Conservation (phyloP, 2,113 vertebrate genomes). For the Tamias sibiricus region DNA sequence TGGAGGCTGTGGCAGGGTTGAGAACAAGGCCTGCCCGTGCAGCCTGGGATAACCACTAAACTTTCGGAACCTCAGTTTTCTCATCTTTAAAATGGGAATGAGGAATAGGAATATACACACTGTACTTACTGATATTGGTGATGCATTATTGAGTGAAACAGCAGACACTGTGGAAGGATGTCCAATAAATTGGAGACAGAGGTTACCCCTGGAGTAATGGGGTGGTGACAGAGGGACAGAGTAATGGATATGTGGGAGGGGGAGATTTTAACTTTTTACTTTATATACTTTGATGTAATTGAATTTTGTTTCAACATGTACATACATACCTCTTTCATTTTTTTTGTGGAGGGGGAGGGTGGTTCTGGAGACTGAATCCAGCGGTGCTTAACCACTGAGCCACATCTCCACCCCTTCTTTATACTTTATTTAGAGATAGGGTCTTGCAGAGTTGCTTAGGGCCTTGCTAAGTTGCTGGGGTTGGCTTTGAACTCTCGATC, state of each 20-base stretch:
- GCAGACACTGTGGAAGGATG: background rate
- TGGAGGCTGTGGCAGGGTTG: background rate
- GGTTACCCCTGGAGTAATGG: background rate
- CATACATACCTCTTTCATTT: background rate
- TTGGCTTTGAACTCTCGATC: too few relatives aligned
- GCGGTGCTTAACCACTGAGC: too few relatives aligned
- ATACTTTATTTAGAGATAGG: too few relatives aligned
- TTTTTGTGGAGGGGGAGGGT: too few relatives aligned
- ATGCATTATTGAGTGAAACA: background rate
- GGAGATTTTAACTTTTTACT: background rate
- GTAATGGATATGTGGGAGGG: too few relatives aligned
- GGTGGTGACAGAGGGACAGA: background rate
- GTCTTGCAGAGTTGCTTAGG: too few relatives aligned
- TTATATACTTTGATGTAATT: background rate
- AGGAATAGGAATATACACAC: background rate
- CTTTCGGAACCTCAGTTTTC: background rate
- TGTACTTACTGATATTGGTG: too few relatives aligned
- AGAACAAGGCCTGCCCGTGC: background rate
- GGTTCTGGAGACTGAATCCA: too few relatives aligned
- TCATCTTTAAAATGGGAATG: slow-evolving; percentile 35
- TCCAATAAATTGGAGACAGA: background rate
- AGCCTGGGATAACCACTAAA: background rate
- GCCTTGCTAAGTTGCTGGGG: too few relatives aligned
- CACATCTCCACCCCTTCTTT: too few relatives aligned
- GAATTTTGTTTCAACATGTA: slow-evolving; percentile 31